Evolutionary conservation across 2,797 vertebrate species (phyloP).

Genomic region (Adrianichthys oophorus): DNA sequence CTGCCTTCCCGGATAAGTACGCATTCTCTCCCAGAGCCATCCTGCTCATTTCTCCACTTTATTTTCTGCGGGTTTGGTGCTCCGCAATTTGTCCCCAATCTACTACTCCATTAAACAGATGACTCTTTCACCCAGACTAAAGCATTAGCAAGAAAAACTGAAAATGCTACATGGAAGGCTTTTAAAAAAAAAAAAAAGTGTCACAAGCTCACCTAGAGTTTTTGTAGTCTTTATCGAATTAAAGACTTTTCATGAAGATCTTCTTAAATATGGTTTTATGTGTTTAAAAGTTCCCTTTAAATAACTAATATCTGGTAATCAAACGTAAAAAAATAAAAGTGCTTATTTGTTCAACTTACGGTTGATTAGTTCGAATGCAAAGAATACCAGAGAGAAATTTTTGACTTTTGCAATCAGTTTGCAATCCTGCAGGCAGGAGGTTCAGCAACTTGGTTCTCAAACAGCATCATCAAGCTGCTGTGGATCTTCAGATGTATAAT

Average conservation of each 20-base stretch:
- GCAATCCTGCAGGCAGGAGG: slow-evolving; percentile 29
- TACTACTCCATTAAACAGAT: slow-evolving; percentile 49
- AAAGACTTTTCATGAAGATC: slow-evolving; percentile 18
- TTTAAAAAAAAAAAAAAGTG: slow-evolving; percentile 53
- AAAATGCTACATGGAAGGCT: slow-evolving; percentile 56
- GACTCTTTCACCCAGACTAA: slow-evolving; percentile 42
- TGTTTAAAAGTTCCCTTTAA: slow-evolving; percentile 11
- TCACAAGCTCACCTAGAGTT: slow-evolving; percentile 43
- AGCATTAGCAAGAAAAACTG: slow-evolving; percentile 43
- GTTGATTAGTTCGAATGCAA: slow-evolving; percentile 25
- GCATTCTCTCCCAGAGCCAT: slow-evolving; percentile 51
- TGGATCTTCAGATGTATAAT: slow-evolving; percentile 17
- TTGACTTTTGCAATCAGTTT: slow-evolving; percentile 31
- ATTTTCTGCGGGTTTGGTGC: slow-evolving; percentile 53
- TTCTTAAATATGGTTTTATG: slow-evolving; percentile 28
- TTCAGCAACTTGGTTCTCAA: slow-evolving; percentile 41
- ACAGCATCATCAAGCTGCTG: slow-evolving; percentile 25
- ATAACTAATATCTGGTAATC: slow-evolving; percentile 37
- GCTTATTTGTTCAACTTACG: too few species aligned
- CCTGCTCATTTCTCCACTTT: slow-evolving; percentile 59
- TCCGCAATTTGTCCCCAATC: slow-evolving; percentile 35
- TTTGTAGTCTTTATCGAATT: slow-evolving; percentile 25
- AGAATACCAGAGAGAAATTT: slow-evolving; percentile 36
- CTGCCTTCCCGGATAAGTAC: slow-evolving; percentile 39
- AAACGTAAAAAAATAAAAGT: slow-evolving; percentile 2